phyloP scores from a whole-genome alignment of 2,113 vertebrate genomes.

The Enhydra lutris region DNA sequence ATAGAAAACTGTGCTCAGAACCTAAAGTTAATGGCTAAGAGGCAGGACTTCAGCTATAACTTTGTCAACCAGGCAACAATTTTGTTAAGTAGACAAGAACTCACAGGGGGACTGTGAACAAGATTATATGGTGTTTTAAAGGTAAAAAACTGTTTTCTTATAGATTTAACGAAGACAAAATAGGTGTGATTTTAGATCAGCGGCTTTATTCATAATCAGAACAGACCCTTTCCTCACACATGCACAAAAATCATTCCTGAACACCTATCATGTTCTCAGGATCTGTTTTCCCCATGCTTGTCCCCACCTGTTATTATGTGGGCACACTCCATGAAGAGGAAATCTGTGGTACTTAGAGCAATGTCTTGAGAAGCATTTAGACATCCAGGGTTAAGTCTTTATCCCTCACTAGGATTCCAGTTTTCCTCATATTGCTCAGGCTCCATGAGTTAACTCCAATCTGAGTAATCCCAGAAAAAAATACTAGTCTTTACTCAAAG shows the following conservation, averaged over 20 bases:
- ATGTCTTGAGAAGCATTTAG: neutral
- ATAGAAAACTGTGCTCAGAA: neutral
- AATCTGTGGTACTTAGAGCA: neutral
- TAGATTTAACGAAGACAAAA: neutral
- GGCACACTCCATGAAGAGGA: neutral
- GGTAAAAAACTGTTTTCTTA: conserved; percentile 35
- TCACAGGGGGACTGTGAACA: neutral
- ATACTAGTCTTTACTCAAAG: neutral
- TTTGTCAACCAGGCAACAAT: conserved; percentile 43
- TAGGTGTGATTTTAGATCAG: neutral
- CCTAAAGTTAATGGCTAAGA: conserved; percentile 21
- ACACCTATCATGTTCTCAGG: neutral
- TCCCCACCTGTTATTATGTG: neutral
- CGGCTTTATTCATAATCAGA: neutral
- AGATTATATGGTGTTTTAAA: conserved; percentile 33
- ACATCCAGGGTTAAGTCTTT: neutral
- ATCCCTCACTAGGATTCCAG: neutral
- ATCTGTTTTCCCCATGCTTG: neutral
- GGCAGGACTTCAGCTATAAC: neutral
- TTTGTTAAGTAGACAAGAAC: conserved; percentile 56
- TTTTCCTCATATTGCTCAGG: neutral
- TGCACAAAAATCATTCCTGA: neutral
- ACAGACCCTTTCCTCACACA: neutral
- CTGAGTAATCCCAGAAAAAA: neutral
- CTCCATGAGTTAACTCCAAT: neutral